Percentiles rank a stretch among this genome's conserved stretches.
Conservation (phyloP, 2,888 invertebrate genomes). For the Lasioglossum calceatum region DNA sequence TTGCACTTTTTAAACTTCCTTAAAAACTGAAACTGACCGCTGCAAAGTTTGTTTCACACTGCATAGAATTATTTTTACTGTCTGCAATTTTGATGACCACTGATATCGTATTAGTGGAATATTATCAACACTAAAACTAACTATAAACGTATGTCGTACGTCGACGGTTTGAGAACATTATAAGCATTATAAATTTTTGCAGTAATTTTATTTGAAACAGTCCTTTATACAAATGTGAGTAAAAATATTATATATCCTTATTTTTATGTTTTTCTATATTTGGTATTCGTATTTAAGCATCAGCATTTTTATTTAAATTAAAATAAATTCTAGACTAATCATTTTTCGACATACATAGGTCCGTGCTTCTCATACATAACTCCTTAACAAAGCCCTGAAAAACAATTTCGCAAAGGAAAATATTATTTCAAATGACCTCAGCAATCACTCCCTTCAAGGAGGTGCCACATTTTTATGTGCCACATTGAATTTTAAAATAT, state of each 20-base stretch:
- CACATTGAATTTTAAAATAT: no score
- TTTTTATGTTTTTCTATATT: neutral
- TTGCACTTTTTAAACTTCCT: neutral
- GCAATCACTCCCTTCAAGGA: no score
- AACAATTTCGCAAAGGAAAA: no score
- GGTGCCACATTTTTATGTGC: no score
- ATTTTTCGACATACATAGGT: no score
- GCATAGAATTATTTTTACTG: neutral
- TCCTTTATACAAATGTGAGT: neutral
- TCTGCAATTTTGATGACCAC: neutral
- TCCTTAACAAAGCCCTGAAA: no score
- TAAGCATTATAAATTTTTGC: neutral
- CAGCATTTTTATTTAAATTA: no score
- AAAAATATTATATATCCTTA: neutral
- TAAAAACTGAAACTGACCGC: neutral
- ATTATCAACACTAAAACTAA: neutral
- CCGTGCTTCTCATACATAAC: no score
- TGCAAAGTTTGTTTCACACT: neutral
- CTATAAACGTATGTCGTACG: neutral
- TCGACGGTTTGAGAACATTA: neutral
- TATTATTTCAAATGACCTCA: no score
- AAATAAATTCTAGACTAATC: no score
- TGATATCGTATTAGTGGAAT: neutral
- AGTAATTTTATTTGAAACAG: neutral
- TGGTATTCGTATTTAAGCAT: neutral